Conservation (phyloP, 2,797 vertebrate species). For the Sphenopsis melanotis region DNA sequence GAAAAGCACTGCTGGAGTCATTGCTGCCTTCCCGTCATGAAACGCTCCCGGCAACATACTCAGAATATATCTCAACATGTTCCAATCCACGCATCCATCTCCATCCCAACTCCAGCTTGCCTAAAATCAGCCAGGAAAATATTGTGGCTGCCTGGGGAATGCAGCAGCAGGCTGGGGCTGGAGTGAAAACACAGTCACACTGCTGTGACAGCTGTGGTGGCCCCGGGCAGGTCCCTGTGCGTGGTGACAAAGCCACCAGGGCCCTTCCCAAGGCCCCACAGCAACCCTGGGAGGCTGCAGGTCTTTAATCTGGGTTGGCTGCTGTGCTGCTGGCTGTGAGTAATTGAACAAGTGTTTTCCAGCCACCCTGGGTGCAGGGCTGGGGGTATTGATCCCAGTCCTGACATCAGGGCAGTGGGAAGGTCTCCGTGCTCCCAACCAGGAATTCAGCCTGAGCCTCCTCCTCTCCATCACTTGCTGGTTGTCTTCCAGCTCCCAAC, state of each 20-base stretch:
- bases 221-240: accelerated
- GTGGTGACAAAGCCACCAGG: background rate
- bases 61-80: background rate
- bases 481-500: background rate
- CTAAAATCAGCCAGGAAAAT: background rate
- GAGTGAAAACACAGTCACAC: accelerated
- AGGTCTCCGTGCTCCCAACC: background rate
- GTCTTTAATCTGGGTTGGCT: background rate
- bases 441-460: background rate
- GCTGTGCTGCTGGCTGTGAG: background rate
- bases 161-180: background rate
- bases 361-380: accelerated
- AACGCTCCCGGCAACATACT: background rate
- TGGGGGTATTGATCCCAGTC: background rate
- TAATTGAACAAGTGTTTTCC: background rate
- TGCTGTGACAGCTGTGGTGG: background rate
- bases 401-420: accelerated
- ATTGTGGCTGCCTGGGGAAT: background rate
- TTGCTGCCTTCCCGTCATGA: background rate
- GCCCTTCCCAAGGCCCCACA: background rate
- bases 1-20: background rate
- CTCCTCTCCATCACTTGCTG: background rate
- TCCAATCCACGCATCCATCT: background rate
- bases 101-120: background rate
- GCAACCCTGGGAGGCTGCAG: background rate